Conservation (phyloP, 53 echinoderm and acorn worm genomes). For the Arbacia lixula region DNA sequence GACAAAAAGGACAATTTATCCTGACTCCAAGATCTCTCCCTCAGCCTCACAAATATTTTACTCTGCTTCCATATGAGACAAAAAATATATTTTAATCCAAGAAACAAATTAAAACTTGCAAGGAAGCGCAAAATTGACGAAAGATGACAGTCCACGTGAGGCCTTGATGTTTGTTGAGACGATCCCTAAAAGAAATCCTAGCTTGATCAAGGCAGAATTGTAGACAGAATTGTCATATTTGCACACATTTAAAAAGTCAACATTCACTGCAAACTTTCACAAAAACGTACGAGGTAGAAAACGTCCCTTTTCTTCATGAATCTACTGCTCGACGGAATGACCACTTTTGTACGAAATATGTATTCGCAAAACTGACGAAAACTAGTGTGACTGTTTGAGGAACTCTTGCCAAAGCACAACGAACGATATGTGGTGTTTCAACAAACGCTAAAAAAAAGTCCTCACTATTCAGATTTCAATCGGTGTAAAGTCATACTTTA, state of each 20-base stretch:
- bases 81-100: no score
- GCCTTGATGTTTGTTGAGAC: background rate
- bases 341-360: background rate
- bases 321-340: no score
- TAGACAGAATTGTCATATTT: background rate
- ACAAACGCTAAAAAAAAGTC: background rate
- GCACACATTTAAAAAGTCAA: background rate
- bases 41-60: background rate
- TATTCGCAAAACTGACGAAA: background rate
- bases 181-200: conserved; percentile 31
- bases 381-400: background rate
- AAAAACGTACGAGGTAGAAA: no score
- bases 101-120: background rate
- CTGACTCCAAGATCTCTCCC: no score
- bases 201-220: background rate
- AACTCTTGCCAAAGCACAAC: background rate
- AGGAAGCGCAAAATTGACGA: background rate
- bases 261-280: no score
- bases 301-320: no score
- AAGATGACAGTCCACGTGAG: background rate
- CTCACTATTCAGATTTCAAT: background rate
- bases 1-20: no score
- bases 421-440: background rate
- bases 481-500: background rate
- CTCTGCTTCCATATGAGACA: no score